Base-by-base conservation (phyloP, 2,113 vertebrate species). In the Clupea harengus region DNA sequence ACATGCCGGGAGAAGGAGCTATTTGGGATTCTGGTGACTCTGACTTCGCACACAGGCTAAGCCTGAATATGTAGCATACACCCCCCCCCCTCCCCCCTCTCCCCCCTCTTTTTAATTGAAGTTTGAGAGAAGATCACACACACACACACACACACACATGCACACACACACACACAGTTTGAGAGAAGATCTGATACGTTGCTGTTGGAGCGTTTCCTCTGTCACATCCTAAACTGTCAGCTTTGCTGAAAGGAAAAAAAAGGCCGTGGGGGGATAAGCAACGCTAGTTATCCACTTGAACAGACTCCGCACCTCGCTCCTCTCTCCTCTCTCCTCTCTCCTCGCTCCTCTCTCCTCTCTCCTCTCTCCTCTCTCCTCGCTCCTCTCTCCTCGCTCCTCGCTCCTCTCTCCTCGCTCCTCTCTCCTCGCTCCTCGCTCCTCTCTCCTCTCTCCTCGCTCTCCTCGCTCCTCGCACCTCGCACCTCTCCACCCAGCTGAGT, bases 181-280 rank as follows among this genome's bases (percentile, higher is more conserved):
- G 28, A 78, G 72, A 78, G 72, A 32, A 2, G 17, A 32, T 78
- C 72, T 78, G 72, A 32, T 78, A 32, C 15, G 72, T 78, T 78
- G 28, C 72, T 78, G 72, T 32, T 78, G 67, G 25, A 75, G 72
- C 13, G 32, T 13, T 78, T 28, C 72, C 11, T 78, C 32, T 13
- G 18, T 60, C 54, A 60, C 72, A 78, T 78, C 72, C 13, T 32
- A 78, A 78, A 28, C 28, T 78, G 72, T 78, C 72, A 78, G 72
- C 22, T 25, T 67, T 25, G 64, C 64, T n/a, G 64, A 67, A n/a
- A 78, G 11, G 72, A 78, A 78, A 78, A 78, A 78, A 39, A 32
- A 78, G 72, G 72, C 72, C 72, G 17, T 28, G 28, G 72, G 25
- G 25, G 72, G 72, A 78, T 78, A 78, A 15, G 72, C 72, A 78